Percentiles rank a stretch among this genome's conserved stretches.
Evolutionary conservation across 2,113 vertebrate genomes (phyloP).

Genomic region (Gadus chalcogrammus): DNA sequence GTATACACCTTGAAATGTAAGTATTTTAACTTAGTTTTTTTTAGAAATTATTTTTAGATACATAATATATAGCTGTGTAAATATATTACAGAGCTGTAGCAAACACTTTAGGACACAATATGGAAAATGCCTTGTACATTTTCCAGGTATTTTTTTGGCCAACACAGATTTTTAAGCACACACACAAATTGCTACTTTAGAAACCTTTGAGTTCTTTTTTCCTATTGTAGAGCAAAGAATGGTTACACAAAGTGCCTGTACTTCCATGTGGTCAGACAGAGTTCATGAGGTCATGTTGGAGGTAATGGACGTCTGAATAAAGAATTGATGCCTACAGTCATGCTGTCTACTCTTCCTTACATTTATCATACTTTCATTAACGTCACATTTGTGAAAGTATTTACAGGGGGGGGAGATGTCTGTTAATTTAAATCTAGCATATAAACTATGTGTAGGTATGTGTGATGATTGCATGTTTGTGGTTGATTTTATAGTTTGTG

Average conservation of each 20-base stretch:
- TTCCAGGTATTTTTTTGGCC: background rate
- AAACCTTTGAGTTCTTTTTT: conserved; percentile 30
- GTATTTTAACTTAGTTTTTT: conserved; percentile 28
- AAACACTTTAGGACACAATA: too few relatives aligned
- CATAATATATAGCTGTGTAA: too few relatives aligned
- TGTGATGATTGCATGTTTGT: background rate
- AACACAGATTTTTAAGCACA: background rate
- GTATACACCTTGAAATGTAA: background rate
- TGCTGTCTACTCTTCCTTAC: conserved; percentile 19
- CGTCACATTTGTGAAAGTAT: background rate
- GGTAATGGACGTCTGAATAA: conserved; percentile 53
- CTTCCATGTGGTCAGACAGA: conserved; percentile 20
- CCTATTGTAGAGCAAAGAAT: conserved; percentile 40
- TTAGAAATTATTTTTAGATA: conserved; percentile 26
- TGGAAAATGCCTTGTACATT: background rate
- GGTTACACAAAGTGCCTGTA: conserved; percentile 35
- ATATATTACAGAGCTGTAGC: background rate
- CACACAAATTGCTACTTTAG: conserved; percentile 26
- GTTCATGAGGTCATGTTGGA: conserved; percentile 2
- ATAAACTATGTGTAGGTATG: background rate
- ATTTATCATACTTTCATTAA: conserved; percentile 1
- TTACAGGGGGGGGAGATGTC: background rate
- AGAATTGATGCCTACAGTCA: conserved; percentile 25
- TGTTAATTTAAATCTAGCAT: background rate
- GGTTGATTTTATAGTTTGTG: background rate